Conservation (phyloP, 2,113 vertebrate genomes). For the Potamarius usumacintae region DNA sequence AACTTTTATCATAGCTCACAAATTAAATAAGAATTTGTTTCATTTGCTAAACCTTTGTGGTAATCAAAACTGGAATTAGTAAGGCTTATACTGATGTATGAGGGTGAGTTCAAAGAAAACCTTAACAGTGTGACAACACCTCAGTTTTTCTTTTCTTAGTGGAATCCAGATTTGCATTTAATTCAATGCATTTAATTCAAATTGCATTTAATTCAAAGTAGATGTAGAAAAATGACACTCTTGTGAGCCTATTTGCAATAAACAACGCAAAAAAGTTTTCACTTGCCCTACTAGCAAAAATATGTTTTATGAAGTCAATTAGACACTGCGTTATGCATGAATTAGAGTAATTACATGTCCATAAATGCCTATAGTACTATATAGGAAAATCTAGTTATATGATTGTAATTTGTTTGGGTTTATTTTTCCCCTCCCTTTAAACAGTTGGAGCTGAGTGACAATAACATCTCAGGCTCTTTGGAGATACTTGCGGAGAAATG, state of each 20-base stretch:
- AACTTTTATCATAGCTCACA: not conserved
- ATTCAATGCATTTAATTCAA: not conserved
- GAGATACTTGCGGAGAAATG: constrained; percentile 79
- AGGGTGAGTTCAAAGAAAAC: not conserved
- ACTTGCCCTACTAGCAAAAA: no score
- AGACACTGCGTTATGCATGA: not conserved
- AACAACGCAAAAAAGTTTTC: not conserved
- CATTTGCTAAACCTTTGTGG: not conserved
- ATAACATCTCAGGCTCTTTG: constrained; percentile 76
- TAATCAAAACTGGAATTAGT: not conserved
- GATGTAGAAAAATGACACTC: not conserved
- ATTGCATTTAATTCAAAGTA: not conserved
- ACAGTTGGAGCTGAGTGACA: constrained; percentile 83
- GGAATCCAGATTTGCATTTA: not conserved
- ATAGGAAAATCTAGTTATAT: not conserved
- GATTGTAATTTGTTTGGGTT: not conserved
- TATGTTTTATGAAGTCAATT: not conserved
- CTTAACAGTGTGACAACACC: not conserved
- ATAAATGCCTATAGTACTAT: not conserved
- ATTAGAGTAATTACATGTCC: not conserved
- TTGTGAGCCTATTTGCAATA: not conserved
- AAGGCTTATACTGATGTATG: not conserved
- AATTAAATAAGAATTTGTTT: not conserved
- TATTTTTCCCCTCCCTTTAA: constrained; percentile 22
- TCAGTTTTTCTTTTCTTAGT: not conserved